Evolutionary conservation across 2,888 invertebrate species (phyloP).

Genomic region (Papilio gigon): DNA sequence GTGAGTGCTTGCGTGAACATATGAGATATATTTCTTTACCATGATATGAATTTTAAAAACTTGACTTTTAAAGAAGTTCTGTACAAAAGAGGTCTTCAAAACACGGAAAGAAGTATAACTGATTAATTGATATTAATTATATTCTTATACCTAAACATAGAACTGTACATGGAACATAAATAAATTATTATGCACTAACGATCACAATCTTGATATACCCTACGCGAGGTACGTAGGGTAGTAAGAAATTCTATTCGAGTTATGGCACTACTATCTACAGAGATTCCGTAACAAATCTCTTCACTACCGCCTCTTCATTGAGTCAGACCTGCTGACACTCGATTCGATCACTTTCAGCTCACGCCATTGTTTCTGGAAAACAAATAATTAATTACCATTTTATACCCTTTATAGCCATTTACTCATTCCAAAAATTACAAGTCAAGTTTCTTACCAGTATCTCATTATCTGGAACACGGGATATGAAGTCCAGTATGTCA

Average conservation of each 20-base stretch:
- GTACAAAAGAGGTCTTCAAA: too few species aligned
- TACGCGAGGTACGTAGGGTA: conserved; percentile 35
- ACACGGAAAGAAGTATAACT: conserved; percentile 8
- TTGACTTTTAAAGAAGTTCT: neutral
- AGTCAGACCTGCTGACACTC: conserved; percentile 53
- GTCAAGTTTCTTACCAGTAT: conserved; percentile 62
- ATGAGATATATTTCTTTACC: neutral
- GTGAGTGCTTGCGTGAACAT: neutral
- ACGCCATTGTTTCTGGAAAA: conserved; percentile 75
- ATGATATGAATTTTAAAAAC: neutral
- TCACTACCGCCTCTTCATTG: conserved; percentile 51
- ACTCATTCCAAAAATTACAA: neutral
- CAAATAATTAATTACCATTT: conserved; percentile 19
- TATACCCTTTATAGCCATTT: neutral
- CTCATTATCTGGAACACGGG: conserved; percentile 72
- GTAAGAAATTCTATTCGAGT: conserved; percentile 23
- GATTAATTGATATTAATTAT: neutral
- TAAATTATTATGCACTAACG: conserved; percentile 32
- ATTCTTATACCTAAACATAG: conserved; percentile 13
- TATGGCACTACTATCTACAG: conserved; percentile 45
- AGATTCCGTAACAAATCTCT: conserved; percentile 26
- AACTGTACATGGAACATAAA: conserved; percentile 38
- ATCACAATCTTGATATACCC: conserved; percentile 36
- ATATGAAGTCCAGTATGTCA: conserved; percentile 73
- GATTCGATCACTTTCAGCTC: conserved; percentile 74